These are phyloP conservation scores for Coranthus polyacanthus DNA, from an alignment of 2,797 vertebrate species.

Conservation along the genomic window DNA sequence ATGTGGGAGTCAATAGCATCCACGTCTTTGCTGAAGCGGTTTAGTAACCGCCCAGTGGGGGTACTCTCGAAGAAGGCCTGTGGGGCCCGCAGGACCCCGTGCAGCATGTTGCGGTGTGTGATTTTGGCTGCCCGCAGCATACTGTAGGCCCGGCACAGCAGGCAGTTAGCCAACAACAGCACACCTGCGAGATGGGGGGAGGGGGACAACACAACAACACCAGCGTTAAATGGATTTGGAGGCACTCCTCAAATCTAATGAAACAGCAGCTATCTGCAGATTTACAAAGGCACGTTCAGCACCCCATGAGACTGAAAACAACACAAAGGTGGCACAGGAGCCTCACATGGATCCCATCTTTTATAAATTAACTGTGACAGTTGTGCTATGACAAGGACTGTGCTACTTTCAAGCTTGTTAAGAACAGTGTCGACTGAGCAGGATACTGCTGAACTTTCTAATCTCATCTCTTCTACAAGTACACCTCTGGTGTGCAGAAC, in stretches of 20 bases:
- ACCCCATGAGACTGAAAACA: constrained; percentile 3
- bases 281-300: constrained; percentile 6
- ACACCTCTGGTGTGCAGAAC: not conserved
- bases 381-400: not conserved
- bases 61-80: constrained; percentile 88
- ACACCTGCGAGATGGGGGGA: constrained; percentile 79
- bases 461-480: not conserved
- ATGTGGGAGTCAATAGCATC: constrained; percentile 86
- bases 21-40: constrained; percentile 89
- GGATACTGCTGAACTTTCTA: no score
- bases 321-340: not conserved
- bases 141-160: constrained; percentile 84
- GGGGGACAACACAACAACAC: constrained; percentile 64
- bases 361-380: not conserved
- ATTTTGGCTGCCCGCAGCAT: constrained; percentile 84
- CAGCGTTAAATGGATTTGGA: constrained; percentile 61
- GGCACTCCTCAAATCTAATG: not conserved
- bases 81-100: constrained; percentile 84
- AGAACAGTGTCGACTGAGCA: not conserved
- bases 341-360: no score
- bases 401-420: not conserved
- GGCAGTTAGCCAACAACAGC: constrained; percentile 84
- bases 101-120: constrained; percentile 85
- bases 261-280: constrained; percentile 10
- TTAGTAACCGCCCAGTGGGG: constrained; percentile 86